These are phyloP conservation scores for Drosophila kikkawai DNA, from an alignment of 1,140 invertebrate species.

Conservation along the genomic window DNA sequence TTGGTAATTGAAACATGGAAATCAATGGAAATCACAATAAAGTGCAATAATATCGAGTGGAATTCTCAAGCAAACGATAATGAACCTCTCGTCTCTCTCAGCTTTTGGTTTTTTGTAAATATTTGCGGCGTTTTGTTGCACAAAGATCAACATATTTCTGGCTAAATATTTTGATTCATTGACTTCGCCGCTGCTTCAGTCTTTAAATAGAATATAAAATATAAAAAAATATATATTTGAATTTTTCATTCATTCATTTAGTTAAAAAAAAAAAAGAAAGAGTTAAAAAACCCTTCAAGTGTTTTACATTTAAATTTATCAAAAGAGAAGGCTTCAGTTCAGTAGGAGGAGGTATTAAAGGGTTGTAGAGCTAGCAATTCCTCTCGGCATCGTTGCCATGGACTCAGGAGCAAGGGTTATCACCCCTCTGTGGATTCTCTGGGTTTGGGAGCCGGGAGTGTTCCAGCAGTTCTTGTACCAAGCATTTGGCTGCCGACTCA, in stretches of 20 bases:
- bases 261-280: neutral
- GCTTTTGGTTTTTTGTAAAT: neutral
- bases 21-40: constrained; percentile 21
- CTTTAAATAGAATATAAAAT: neutral
- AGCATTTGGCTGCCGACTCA: constrained; percentile 45
- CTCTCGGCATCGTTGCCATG: accelerated
- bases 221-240: no score
- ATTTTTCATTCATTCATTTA: neutral
- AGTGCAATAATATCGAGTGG: constrained; percentile 15
- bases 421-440: neutral
- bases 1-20: constrained; percentile 15
- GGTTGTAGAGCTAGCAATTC: neutral
- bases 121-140: neutral
- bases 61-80: constrained; percentile 18
- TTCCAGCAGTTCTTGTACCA: constrained; percentile 73
- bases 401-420: no score
- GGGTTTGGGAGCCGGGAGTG: constrained; percentile 24
- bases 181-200: neutral
- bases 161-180: neutral
- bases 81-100: neutral
- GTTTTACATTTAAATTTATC: neutral
- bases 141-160: constrained; percentile 3
- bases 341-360: neutral
- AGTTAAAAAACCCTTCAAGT: neutral
- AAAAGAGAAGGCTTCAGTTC: no score